Base-by-base conservation (phyloP, 2,888 invertebrate genomes). In the Synergus japonicus region DNA sequence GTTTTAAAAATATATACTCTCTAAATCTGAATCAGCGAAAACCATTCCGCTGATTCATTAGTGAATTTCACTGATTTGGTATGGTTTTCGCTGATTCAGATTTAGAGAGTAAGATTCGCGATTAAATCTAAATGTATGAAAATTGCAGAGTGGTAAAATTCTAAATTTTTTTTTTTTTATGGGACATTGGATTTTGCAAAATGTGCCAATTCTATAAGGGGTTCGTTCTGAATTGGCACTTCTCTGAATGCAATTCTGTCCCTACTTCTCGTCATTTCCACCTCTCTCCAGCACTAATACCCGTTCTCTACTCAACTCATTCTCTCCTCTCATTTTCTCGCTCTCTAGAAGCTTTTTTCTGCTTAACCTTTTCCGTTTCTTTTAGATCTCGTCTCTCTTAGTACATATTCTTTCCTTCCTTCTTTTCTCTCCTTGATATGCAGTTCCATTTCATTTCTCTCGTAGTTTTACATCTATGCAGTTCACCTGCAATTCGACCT, bases 271-370 rank as follows among this genome's bases (percentile, higher is more conserved):
- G 80, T 79, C 81, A 76, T 78, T 79, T 80, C 76, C 77, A 76
- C 81, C 82, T 78, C 81, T 78, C 79, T 82, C 80, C 77, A 76
- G 65, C 79, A 65, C 79, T 79, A 79, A 76, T 79, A 79, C 67
- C 78, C 82, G 77, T 81, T 82, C 79, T 83, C 80, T 80, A 65
- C 77, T 77, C 79, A 44, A 18, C 63, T 44, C 65, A 5, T 69
- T 67, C 78, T 46, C 73, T 49, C 60, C 10, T 64, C 22, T 78
- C 60, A 76, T 80, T 46, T 77, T 64, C 73, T 41, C 60, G 77
- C 46, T 77, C 77, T 79, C 77, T 18, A 2, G 54, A 22, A 73
- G 73, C 54, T 73, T 73, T 73, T 73, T 73, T 54, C 73, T 73
- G 54, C 49, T 73, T 73, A 54, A 54, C 37, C 54, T 73, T 54